phyloP scores from a whole-genome alignment of 2,888 invertebrate species.

The Orgyia antiqua region DNA sequence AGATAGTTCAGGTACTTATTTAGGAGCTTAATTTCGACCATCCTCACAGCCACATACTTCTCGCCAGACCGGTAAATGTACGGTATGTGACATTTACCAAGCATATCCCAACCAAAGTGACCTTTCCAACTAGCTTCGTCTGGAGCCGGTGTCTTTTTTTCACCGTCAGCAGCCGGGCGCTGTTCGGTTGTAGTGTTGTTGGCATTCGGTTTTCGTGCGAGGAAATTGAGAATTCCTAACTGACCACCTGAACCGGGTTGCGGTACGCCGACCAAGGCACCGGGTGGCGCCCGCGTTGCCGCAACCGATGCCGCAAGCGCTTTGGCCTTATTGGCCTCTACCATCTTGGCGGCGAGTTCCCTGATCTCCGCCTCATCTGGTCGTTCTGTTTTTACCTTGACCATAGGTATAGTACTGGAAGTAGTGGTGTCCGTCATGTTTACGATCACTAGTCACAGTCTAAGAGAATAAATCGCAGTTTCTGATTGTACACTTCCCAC shows the following conservation, averaged over 20 bases:
- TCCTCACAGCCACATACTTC: constrained; percentile 94
- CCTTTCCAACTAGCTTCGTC: constrained; percentile 89
- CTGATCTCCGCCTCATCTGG: constrained; percentile 93
- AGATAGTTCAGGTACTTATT: constrained; percentile 93
- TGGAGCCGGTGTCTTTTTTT: constrained; percentile 66
- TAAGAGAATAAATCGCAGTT: constrained; percentile 12
- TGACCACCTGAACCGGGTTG: constrained; percentile 62
- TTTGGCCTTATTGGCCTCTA: constrained; percentile 87
- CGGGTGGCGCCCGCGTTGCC: constrained; percentile 69
- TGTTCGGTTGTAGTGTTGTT: constrained; percentile 36
- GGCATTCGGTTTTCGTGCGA: constrained; percentile 66
- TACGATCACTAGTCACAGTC: constrained; percentile 14
- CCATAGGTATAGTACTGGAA: constrained; percentile 26
- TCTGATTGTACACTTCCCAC: constrained; percentile 17
- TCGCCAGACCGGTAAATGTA: constrained; percentile 90
- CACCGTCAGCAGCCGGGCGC: constrained; percentile 46
- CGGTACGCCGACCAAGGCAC: constrained; percentile 49
- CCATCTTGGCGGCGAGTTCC: constrained; percentile 91
- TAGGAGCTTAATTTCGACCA: constrained; percentile 93
- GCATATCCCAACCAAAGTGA: constrained; percentile 93
- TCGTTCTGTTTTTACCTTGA: constrained; percentile 84
- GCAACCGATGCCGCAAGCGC: constrained; percentile 69
- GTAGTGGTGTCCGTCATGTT: constrained; percentile 48
- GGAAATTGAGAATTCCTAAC: constrained; percentile 80
- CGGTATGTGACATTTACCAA: constrained; percentile 92